Evolutionary conservation across 2,113 vertebrate species (phyloP), one percentile per base, ranked within the genome.

Genomic region (Prionailurus viverrinus): DNA sequence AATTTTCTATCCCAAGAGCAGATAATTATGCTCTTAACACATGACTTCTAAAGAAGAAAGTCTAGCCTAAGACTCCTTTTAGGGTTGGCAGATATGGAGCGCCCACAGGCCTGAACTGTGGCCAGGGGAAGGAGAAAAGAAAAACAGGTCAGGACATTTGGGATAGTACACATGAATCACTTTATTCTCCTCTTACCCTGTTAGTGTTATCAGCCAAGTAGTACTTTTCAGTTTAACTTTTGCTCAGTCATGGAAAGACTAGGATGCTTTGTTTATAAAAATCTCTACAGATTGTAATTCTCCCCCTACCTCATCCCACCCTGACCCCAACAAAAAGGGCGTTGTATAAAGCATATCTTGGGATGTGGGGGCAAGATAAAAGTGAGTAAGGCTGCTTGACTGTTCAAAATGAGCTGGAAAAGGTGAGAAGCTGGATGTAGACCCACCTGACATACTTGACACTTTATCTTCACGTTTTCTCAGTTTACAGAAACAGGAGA

Each of bases 141-240:
- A 21, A 87, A 69, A 83, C 81, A 33, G 74, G 31, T 48, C 9
- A 55, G 76, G 73, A 89, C 79, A 39, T 87, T 93, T 92, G 48
- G 39, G 33, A 33, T 74, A 78, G 25, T 61, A 53, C 58, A 87
- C 10, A 83, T 68, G 41, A 71, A 6, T 66, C 58, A 14, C 61
- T 90, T 89, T 78, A 58, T 86, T 92, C 31, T 91, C 25, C 33
- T 66, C 55, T 51, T 93, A 68, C n/a, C 11, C 25, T 83, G 33
- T 48, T 68, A 33, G 31, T 63, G 5, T 94, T 78, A n/a, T 58
- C 65, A 86, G 55, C 90, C 74, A 89, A 19, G 7, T 76, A 48
- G 65, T 74, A 73, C 65, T 55, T 92, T 91, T 91, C 31, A 53
- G 31, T 71, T 94, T 87, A 90, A 90, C 23, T 87, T 69, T 85